These are phyloP conservation scores for Uropetala carovei DNA, from an alignment of 2,888 invertebrate species.

Conservation along the genomic window DNA sequence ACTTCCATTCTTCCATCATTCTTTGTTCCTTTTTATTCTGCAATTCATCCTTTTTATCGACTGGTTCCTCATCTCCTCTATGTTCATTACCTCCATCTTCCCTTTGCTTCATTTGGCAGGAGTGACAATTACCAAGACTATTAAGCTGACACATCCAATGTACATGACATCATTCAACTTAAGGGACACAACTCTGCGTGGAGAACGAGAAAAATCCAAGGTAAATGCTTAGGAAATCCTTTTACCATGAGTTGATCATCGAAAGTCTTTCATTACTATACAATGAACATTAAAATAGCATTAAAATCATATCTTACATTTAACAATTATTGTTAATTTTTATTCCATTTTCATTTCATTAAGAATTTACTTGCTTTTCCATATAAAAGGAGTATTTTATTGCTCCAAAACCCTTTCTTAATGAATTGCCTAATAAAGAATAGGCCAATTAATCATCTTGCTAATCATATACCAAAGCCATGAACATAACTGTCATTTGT, in stretches of 20 bases:
- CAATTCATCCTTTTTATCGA: too few species aligned
- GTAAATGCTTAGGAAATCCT: conserved; percentile 71
- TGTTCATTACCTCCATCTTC: not conserved
- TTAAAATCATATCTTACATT: not conserved
- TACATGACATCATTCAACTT: conserved; percentile 78
- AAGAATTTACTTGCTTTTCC: not conserved
- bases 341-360: not conserved
- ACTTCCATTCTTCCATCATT: not conserved
- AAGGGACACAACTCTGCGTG: conserved; percentile 76
- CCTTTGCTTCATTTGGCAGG: not conserved
- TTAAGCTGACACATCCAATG: conserved; percentile 74
- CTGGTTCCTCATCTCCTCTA: not conserved
- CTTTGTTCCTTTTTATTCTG: not conserved
- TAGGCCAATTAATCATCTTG: too few species aligned
- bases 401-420: not conserved
- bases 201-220: conserved; percentile 73
- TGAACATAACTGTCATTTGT: too few species aligned
- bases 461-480: too few species aligned
- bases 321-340: too few species aligned
- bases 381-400: not conserved
- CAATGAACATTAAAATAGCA: not conserved
- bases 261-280: too few species aligned
- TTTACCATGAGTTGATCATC: not conserved
- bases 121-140: conserved; percentile 70
- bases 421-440: too few species aligned